Percentiles rank a stretch among this genome's conserved stretches.
Conservation (phyloP, 2,113 vertebrate genomes). For the Hydrochoerus hydrochaeris region DNA sequence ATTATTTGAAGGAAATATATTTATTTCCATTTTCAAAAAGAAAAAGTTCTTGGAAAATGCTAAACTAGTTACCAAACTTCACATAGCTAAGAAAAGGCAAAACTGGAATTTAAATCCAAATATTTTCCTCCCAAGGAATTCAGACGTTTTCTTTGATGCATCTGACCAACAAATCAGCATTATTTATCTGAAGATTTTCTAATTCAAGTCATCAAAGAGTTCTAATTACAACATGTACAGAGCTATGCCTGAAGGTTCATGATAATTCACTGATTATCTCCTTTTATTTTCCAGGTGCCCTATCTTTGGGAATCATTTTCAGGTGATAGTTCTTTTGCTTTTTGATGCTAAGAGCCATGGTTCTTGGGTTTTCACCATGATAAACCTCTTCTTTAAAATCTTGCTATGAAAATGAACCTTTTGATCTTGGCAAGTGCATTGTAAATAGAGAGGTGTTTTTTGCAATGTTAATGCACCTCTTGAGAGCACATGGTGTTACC, state of each 20-base stretch:
- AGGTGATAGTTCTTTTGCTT: neutral
- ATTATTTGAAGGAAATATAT: neutral
- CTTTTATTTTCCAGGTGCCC: neutral
- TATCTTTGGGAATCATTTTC: neutral
- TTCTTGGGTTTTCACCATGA: neutral
- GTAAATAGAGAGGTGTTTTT: neutral
- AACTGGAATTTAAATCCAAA: neutral
- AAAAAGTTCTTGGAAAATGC: slow-evolving; percentile 3
- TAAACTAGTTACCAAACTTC: neutral
- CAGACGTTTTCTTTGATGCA: neutral
- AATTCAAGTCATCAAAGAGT: neutral
- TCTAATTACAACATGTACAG: neutral
- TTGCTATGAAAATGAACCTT: neutral
- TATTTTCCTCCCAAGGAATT: neutral
- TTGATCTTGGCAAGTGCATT: neutral
- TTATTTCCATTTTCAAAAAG: neutral
- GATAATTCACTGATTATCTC: neutral
- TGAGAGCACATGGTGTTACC: neutral
- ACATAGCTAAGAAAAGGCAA: neutral
- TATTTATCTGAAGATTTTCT: slow-evolving; percentile 3
- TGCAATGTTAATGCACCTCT: neutral
- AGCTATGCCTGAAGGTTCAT: neutral
- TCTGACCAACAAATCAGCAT: neutral
- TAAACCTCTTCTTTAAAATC: neutral
- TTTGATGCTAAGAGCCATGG: neutral